phyloP scores from a whole-genome alignment of 2,797 vertebrate genomes.

The Eospalax fontanierii region DNA sequence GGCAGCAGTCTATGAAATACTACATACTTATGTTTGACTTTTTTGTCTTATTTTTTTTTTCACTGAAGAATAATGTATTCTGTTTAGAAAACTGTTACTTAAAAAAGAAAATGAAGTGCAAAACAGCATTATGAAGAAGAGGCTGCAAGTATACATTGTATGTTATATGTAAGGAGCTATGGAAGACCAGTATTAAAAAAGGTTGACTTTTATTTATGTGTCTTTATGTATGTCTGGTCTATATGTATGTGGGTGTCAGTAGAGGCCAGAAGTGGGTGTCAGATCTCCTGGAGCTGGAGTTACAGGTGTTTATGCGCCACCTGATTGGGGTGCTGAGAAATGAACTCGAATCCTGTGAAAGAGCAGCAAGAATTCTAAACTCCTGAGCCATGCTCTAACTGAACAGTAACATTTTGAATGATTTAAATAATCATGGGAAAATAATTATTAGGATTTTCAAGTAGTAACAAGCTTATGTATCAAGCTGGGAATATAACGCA shows the following conservation, averaged over 20 bases:
- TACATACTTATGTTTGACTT: neutral
- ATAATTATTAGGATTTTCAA: constrained; percentile 28
- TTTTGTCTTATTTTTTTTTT: constrained; percentile 3
- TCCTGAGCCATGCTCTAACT: neutral
- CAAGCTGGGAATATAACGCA: neutral
- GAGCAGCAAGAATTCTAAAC: neutral
- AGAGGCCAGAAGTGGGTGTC: neutral
- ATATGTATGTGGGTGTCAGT: neutral
- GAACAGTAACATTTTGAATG: neutral
- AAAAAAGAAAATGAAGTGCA: neutral
- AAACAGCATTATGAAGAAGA: neutral
- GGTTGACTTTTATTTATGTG: neutral
- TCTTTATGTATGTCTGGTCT: neutral
- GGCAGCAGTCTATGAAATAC: constrained; percentile 12
- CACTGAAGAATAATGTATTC: neutral
- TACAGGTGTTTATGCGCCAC: too few species aligned
- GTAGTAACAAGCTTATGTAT: neutral
- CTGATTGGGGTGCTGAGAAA: too few species aligned
- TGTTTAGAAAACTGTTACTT: neutral
- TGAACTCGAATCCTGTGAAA: neutral
- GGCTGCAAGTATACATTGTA: neutral
- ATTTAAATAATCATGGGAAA: constrained; percentile 30
- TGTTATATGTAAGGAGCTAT: neutral
- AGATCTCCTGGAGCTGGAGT: neutral
- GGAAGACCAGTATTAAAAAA: neutral